A percentile compares a stretch with the other conserved stretches of the same genome.
phyloP scores from a whole-genome alignment of 2,888 invertebrate genomes.

The Falcaria lacertinaria region DNA sequence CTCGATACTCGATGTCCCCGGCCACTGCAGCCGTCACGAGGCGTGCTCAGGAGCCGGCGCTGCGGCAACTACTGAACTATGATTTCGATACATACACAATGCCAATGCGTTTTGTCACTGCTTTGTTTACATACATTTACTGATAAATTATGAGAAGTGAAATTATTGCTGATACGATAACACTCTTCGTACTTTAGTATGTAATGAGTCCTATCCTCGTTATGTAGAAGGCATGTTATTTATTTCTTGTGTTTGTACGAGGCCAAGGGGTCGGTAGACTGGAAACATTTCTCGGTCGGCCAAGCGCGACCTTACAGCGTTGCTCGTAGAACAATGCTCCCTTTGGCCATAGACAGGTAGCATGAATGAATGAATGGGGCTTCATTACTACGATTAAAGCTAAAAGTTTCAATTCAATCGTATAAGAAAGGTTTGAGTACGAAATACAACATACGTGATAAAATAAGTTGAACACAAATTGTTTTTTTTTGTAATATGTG shows the following conservation, averaged over 20 bases:
- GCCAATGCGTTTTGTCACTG: neutral
- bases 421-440: too few species aligned
- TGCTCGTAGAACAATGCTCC: conserved; percentile 30
- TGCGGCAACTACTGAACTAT: conserved; percentile 35
- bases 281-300: conserved; percentile 36
- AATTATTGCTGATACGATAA: neutral
- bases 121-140: neutral
- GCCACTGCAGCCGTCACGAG: conserved; percentile 20
- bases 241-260: conserved; percentile 6
- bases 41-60: conserved; percentile 36
- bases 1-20: conserved; percentile 33
- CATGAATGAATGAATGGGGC: conserved; percentile 12
- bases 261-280: conserved; percentile 26
- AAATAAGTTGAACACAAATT: too few species aligned
- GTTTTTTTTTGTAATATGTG: too few species aligned
- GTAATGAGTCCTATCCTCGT: too few species aligned
- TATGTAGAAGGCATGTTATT: neutral
- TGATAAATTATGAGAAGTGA: neutral
- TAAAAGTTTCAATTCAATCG: too few species aligned
- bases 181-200: too few species aligned
- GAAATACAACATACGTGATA: too few species aligned
- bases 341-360: too few species aligned
- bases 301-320: conserved; percentile 31
- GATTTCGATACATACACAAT: conserved; percentile 2
- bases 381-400: too few species aligned